phyloP scores from a whole-genome alignment of 2,113 vertebrate species.

The Galbula dea region DNA sequence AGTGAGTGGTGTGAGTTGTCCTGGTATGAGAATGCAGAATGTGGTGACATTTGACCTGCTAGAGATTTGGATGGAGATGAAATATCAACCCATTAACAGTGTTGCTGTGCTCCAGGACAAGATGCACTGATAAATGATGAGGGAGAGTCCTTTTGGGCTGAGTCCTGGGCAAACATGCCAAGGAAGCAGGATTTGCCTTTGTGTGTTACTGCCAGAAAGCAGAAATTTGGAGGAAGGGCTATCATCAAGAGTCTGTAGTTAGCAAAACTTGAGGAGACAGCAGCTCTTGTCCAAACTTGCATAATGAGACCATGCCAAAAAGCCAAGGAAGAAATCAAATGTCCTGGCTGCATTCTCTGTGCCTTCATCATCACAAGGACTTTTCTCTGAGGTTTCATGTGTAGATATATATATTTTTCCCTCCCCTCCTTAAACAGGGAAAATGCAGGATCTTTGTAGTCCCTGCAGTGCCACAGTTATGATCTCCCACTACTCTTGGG shows the following conservation, averaged over 20 bases:
- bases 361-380: background rate
- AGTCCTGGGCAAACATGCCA: background rate
- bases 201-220: background rate
- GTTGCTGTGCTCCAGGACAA: accelerated
- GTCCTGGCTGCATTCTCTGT: background rate
- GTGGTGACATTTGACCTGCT: background rate
- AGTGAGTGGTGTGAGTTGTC: background rate
- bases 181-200: background rate
- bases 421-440: slow-evolving; percentile 1
- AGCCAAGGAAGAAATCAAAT: background rate
- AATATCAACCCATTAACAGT: background rate
- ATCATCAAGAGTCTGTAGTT: background rate
- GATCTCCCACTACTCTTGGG: slow-evolving; percentile 17
- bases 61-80: background rate
- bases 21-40: background rate
- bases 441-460: background rate
- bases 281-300: background rate
- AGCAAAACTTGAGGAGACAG: background rate
- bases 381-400: background rate
- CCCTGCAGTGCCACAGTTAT: background rate
- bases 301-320: background rate
- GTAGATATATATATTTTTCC: too few species aligned
- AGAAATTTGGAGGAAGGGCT: background rate
- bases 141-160: background rate
- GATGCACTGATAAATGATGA: accelerated